Evolutionary conservation across 2,113 vertebrate genomes (phyloP).

Genomic region (Lepisosteus osseus): DNA sequence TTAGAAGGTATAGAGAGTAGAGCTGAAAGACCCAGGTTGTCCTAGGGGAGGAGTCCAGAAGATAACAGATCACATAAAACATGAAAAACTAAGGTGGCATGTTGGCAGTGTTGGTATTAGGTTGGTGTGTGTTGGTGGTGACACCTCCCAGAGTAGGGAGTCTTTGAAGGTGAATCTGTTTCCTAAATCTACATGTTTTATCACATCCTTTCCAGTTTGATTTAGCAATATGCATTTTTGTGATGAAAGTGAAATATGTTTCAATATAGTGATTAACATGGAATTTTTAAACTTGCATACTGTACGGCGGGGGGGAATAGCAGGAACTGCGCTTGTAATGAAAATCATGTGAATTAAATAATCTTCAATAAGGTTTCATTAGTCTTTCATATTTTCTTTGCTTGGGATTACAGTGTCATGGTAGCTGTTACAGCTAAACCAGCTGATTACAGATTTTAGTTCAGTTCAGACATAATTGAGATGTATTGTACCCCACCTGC

Average conservation of each 20-base stretch:
- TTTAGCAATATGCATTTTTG: not conserved
- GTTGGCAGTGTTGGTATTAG: no score
- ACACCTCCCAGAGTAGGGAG: no score
- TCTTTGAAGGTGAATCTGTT: no score
- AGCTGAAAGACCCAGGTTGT: no score
- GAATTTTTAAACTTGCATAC: conserved; percentile 6
- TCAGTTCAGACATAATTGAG: conserved; percentile 26
- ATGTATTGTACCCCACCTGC: conserved; percentile 28
- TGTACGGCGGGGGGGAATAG: conserved; percentile 21
- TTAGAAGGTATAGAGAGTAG: no score
- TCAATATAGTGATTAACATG: conserved; percentile 16
- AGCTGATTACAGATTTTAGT: not conserved
- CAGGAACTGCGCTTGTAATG: not conserved
- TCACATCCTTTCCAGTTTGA: conserved; percentile 14
- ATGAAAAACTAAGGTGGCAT: no score
- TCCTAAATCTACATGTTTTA: not conserved
- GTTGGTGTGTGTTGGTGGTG: no score
- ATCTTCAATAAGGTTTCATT: not conserved
- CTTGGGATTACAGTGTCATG: not conserved
- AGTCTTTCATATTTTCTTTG: not conserved
- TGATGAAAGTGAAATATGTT: not conserved
- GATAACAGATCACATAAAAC: no score
- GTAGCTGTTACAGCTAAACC: not conserved
- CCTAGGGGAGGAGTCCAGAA: no score
- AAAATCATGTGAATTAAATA: conserved; percentile 7